These are phyloP conservation scores for Cerastis leucographa DNA, from an alignment of 2,888 invertebrate species.

Conservation along the genomic window DNA sequence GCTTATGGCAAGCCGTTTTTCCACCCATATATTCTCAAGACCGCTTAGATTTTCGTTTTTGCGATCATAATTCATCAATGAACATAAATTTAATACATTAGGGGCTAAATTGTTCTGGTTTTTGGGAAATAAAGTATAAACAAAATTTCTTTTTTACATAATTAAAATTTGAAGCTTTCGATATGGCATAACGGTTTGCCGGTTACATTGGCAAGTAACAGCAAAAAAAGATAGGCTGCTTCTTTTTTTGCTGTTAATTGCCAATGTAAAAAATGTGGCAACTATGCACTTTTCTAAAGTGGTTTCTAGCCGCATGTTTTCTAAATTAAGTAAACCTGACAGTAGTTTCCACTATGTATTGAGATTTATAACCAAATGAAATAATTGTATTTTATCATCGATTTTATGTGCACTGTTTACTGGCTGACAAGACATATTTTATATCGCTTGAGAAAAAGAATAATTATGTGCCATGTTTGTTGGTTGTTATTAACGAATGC, in stretches of 20 bases:
- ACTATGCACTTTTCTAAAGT: too few relatives aligned
- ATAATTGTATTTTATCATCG: conserved; percentile 6
- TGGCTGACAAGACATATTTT: background rate
- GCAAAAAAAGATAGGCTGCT: too few relatives aligned
- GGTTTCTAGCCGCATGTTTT: conserved; percentile 4
- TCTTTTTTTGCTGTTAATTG: too few relatives aligned
- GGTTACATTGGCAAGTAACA: background rate
- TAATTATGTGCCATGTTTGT: background rate
- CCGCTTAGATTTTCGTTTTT: conserved; percentile 57
- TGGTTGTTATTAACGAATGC: background rate
- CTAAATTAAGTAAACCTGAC: conserved; percentile 10
- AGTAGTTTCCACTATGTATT: background rate
- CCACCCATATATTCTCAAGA: conserved; percentile 47
- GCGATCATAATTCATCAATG: conserved; percentile 50
- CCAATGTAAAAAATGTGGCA: too few relatives aligned
- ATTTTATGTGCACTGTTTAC: background rate
- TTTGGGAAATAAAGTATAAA: conserved; percentile 21
- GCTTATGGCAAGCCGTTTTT: conserved; percentile 46
- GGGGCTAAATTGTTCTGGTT: conserved; percentile 28
- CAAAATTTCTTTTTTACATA: conserved; percentile 15
- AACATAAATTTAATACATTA: conserved; percentile 48
- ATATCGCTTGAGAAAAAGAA: background rate
- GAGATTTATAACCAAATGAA: background rate
- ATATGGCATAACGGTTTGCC: background rate
- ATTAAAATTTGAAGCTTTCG: conserved; percentile 16